Base-by-base conservation (phyloP, 2,113 vertebrate genomes). In the Solenodon paradoxus region DNA sequence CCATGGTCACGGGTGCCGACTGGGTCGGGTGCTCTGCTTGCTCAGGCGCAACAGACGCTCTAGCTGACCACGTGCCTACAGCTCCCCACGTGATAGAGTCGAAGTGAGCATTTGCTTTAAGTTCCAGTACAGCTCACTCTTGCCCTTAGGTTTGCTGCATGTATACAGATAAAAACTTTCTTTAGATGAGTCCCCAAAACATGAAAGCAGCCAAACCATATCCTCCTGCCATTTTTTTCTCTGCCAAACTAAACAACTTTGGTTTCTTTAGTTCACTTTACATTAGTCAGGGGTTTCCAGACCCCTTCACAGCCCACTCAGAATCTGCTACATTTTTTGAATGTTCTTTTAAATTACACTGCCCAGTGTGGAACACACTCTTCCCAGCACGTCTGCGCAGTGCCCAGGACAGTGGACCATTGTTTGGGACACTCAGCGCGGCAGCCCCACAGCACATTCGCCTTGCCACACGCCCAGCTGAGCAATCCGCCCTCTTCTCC, bases 381-480 rank as follows among this genome's bases (percentile, higher is more conserved):
- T 15, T 26, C 68, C 72, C 22, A 3, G 7, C 16, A 4, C 13
- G 0, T n/a, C 84, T 68, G 24, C 63, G 47, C 30, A 63, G 59
- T 4, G 4, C 4, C n/a, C 15, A 2, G 5, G 22, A 71, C n/a
- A 64, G 12, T 35, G 13, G 59, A 32, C 45, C 17, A 32, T 26
- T 74, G 68, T 68, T 74, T 45, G 22, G 6, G 22, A 35, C 2
- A 22, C 51, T 72, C 20, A 3, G 38, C 57, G 30, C 17, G 9
- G n/a, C 16, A 82, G 51, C 63, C 28, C 35, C 4, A 0, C 1
- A 0, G 5, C 45, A 51, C 0, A 0, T n/a, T 26, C 1, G 6
- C 69, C 15, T 74, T 1, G 17, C 11, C 45, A 4, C 32, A 19
- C 22, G 82, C 51, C 40, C 10, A 3, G 51, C 57, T 47, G 3